These are phyloP conservation scores for Chironomus tentans DNA, from an alignment of 2,888 invertebrate species.

Conservation along the genomic window DNA sequence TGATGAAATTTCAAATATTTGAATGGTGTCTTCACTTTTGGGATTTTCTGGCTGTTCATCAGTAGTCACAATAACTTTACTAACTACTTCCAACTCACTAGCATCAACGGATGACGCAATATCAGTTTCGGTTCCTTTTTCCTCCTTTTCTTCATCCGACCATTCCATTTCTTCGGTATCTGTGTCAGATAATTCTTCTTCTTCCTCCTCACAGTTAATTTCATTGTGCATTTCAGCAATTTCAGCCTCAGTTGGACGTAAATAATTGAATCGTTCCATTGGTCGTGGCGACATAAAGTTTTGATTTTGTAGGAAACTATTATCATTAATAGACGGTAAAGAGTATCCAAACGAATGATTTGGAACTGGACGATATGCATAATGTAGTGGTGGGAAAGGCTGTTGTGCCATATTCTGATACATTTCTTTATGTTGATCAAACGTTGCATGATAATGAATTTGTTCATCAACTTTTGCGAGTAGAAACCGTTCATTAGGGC, in stretches of 20 bases:
- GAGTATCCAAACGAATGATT: background rate
- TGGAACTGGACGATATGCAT: slow-evolving; percentile 11
- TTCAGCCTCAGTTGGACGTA: slow-evolving; percentile 5
- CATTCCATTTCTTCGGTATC: background rate
- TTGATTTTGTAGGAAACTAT: background rate
- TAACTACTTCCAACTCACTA: background rate
- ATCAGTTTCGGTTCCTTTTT: background rate
- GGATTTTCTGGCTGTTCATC: slow-evolving; percentile 31
- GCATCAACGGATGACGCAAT: background rate
- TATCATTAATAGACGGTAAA: background rate
- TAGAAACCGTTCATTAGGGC: background rate
- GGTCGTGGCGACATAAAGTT: background rate
- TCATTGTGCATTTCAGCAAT: background rate
- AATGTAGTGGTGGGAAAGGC: background rate
- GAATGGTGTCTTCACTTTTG: slow-evolving; percentile 45
- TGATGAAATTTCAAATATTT: slow-evolving; percentile 60
- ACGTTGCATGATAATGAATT: background rate
- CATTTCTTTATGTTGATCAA: slow-evolving; percentile 3
- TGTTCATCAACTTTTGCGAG: background rate
- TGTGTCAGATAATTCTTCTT: background rate
- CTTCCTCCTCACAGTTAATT: background rate
- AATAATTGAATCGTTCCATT: slow-evolving; percentile 6
- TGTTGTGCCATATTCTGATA: slow-evolving; percentile 4
- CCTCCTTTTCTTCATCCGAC: background rate
- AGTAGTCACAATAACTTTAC: too few relatives aligned